phyloP scores from a whole-genome alignment of 2,888 invertebrate species.

The Suillia variegata region DNA sequence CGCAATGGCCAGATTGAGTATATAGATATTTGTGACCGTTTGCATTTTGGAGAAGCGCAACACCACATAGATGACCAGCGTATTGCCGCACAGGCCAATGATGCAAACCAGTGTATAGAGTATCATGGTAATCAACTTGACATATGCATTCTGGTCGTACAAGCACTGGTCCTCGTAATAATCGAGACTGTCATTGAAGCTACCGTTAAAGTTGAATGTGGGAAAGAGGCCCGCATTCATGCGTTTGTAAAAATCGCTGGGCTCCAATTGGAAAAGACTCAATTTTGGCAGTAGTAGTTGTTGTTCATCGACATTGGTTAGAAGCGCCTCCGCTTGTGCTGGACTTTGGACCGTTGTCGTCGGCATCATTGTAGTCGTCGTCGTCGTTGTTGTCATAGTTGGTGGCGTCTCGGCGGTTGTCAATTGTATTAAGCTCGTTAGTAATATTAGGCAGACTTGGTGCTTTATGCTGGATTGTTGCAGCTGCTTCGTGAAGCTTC shows the following conservation, averaged over 20 bases:
- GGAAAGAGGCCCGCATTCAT: slow-evolving; percentile 37
- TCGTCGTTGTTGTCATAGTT: slow-evolving; percentile 27
- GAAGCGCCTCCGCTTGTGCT: too few relatives aligned
- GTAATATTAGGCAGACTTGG: slow-evolving; percentile 32
- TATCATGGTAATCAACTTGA: slow-evolving; percentile 70
- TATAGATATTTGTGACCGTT: slow-evolving; percentile 93
- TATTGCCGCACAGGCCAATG: slow-evolving; percentile 86
- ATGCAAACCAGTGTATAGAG: slow-evolving; percentile 84
- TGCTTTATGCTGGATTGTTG: too few relatives aligned
- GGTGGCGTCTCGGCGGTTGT: slow-evolving; percentile 28
- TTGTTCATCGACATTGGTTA: slow-evolving; percentile 19
- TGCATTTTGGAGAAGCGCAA: slow-evolving; percentile 92
- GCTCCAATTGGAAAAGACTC: slow-evolving; percentile 30
- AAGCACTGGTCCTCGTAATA: slow-evolving; percentile 56
- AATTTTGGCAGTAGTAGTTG: slow-evolving; percentile 25
- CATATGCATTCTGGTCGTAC: slow-evolving; percentile 64
- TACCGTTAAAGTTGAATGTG: slow-evolving; percentile 34
- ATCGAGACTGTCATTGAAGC: slow-evolving; percentile 22
- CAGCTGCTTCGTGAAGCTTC: too few relatives aligned
- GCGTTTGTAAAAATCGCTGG: slow-evolving; percentile 34
- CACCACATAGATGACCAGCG: slow-evolving; percentile 89
- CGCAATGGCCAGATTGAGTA: slow-evolving; percentile 90
- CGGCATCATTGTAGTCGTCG: slow-evolving; percentile 4
- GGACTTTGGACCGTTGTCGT: too few relatives aligned
- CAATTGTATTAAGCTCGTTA: slow-evolving; percentile 52